Evolutionary conservation across 2,888 invertebrate species (phyloP), one percentile per base, ranked within the genome.

Genomic region (Panopea generosa): DNA sequence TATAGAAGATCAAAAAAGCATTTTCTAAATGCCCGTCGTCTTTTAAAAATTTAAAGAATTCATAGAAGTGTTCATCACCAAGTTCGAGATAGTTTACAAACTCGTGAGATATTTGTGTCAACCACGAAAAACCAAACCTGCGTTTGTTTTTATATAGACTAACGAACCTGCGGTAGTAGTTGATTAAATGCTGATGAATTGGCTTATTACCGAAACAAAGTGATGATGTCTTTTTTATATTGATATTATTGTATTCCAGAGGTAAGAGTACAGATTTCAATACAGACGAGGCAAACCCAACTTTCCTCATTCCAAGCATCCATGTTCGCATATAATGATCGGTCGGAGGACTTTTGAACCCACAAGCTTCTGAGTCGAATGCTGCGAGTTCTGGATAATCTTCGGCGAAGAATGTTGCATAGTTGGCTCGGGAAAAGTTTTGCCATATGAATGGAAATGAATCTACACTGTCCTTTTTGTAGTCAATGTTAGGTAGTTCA

Each of bases 41-140:
- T 56, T 89, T 74, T 26, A 97, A 92, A 40, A 94, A 92, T 53
- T 93, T 93, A 18, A 98, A 90, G 69, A 93, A 89, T 0, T 87
- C 73, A 27, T 83, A 66, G 0, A 96, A 91, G 90, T 96, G 96
- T 0, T 95, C 94, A 90, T 98, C 98, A 0, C 96, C 96, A 0
- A 95, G 94, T 2, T 96, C 95, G 0, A 95, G 94, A 85, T 95
- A 94, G 91, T 97, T 97, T 86, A 96, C 95, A 60, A 96, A 95
- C 86, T 97, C 96, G 88, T 99, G 98, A 0, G 96, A 96, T 16
- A 98, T 94, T 87, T 97, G 97, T 0, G 95, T 96, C 85, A 98
- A 96, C 93, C 98, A 98, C 7, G 96, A 96, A 89, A 98, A 97
- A 4, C 95, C 93, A 92, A 98, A 98, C 84, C 96, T 95, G 0